phyloP scores from a whole-genome alignment of 2,888 invertebrate genomes.

The Mechanitis messenoides region DNA sequence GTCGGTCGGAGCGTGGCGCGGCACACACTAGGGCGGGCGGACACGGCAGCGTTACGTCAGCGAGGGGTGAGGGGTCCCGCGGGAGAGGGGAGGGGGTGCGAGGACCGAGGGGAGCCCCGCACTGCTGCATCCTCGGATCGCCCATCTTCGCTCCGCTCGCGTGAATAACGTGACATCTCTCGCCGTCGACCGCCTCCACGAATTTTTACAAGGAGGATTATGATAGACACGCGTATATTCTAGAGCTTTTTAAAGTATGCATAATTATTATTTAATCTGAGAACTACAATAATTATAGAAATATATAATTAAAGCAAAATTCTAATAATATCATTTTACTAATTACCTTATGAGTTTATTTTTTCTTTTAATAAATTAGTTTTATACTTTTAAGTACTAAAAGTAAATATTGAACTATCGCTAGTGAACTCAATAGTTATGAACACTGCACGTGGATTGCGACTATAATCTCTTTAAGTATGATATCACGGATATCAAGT shows the following conservation, averaged over 20 bases:
- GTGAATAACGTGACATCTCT: slow-evolving; percentile 65
- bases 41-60: slow-evolving; percentile 74
- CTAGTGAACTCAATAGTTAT: neutral
- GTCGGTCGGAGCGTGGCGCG: slow-evolving; percentile 69
- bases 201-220: slow-evolving; percentile 30
- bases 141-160: slow-evolving; percentile 61
- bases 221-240: neutral
- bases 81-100: slow-evolving; percentile 45
- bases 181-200: slow-evolving; percentile 37
- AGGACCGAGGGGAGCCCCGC: slow-evolving; percentile 46
- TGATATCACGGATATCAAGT: neutral
- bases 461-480: neutral
- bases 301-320: too few species aligned
- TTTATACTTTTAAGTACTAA: too few species aligned
- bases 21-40: slow-evolving; percentile 73
- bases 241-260: too few species aligned
- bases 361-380: too few species aligned
- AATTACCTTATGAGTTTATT: too few species aligned
- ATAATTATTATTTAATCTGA: too few species aligned
- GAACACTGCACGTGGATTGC: neutral
- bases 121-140: slow-evolving; percentile 70
- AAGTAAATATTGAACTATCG: too few species aligned
- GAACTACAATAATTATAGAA: too few species aligned
- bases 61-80: slow-evolving; percentile 52
- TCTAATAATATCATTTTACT: too few species aligned